A percentile compares a stretch with the other conserved stretches of the same genome.
These are phyloP conservation scores for Diarsia rubi DNA, from an alignment of 2,888 invertebrate species.

Conservation along the genomic window DNA sequence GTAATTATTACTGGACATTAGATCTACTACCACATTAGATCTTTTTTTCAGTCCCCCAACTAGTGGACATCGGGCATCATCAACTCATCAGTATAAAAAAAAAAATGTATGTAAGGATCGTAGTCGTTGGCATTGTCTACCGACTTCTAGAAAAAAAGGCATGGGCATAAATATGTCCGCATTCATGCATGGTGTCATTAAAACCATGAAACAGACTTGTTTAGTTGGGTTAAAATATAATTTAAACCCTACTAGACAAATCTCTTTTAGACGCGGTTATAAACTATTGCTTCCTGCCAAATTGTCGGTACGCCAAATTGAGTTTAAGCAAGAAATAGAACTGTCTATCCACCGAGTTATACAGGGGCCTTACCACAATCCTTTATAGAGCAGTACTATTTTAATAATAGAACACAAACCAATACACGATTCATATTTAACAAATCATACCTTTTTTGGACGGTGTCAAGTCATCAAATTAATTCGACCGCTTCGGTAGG, in stretches of 20 bases:
- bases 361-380: background rate
- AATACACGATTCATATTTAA: too few species aligned
- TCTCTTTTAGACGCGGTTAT: conserved; percentile 19
- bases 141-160: background rate
- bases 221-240: background rate
- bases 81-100: background rate
- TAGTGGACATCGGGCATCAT: too few species aligned
- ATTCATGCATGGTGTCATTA: background rate
- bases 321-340: conserved; percentile 59
- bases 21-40: background rate
- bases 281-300: conserved; percentile 58
- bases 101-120: background rate
- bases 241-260: conserved; percentile 2
- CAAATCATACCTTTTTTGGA: too few species aligned
- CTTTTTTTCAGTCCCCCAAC: too few species aligned
- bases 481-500: too few species aligned
- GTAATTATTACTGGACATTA: background rate
- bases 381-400: background rate
- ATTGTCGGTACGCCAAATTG: conserved; percentile 60
- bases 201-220: background rate
- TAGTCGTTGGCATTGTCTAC: background rate
- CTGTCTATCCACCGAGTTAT: conserved; percentile 14
- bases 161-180: background rate
- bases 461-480: too few species aligned
- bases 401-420: background rate